Conservation (phyloP, 2,888 invertebrate genomes). For the Torymus auratus region DNA sequence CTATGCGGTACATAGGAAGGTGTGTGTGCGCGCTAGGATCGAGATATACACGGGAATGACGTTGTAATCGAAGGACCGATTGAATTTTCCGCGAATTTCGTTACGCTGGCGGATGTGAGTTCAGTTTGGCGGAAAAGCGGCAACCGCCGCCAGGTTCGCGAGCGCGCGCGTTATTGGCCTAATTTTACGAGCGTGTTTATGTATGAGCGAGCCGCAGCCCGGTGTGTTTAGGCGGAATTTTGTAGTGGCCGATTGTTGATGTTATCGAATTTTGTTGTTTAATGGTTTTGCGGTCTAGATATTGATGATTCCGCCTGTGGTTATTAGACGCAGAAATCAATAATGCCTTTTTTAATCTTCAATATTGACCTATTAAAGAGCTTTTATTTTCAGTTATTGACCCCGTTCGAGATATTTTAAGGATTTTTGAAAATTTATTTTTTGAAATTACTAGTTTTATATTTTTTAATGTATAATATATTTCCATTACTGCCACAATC, state of each 20-base stretch:
- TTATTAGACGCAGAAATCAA: neutral
- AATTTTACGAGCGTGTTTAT: no score
- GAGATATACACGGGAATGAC: neutral
- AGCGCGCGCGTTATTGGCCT: no score
- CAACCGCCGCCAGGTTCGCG: neutral
- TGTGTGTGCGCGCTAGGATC: neutral
- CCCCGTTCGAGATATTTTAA: no score
- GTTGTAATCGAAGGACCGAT: slow-evolving; percentile 18
- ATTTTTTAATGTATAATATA: no score
- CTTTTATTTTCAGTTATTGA: no score
- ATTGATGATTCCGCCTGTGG: neutral
- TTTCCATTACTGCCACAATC: no score
- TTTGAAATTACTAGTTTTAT: no score
- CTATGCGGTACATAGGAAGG: neutral
- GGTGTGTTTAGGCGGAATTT: neutral
- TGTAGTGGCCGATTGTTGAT: neutral
- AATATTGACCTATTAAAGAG: no score
- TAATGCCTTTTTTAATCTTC: no score
- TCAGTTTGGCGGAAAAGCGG: slow-evolving; percentile 15
- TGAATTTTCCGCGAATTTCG: slow-evolving; percentile 31
- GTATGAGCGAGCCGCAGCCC: no score
- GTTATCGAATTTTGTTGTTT: neutral
- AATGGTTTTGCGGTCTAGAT: neutral
- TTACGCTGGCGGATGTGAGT: slow-evolving; percentile 16
- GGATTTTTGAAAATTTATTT: no score